These are phyloP conservation scores for Parazoanthus darwini DNA, from an alignment of 92 coral and sea anemone species.

Conservation along the genomic window DNA sequence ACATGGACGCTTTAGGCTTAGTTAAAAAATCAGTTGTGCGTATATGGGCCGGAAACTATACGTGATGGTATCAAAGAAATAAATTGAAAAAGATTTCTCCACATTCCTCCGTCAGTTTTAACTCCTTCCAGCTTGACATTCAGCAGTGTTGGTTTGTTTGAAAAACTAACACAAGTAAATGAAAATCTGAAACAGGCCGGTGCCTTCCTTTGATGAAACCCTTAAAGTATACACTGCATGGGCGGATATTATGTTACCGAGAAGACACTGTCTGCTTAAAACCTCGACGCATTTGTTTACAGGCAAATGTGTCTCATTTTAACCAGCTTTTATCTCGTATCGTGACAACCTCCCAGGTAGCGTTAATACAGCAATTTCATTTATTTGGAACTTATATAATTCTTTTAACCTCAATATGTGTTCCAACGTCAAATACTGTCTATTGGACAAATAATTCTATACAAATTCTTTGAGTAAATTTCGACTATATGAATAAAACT, in stretches of 20 bases:
- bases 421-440: not conserved
- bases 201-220: slow-evolving; percentile 20
- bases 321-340: slow-evolving; percentile 22
- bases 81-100: not conserved
- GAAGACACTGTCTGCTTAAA: slow-evolving; percentile 6
- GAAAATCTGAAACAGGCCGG: not conserved
- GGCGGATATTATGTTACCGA: slow-evolving; percentile 14
- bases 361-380: slow-evolving; percentile 19
- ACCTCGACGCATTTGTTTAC: slow-evolving; percentile 20
- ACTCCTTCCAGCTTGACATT: not conserved
- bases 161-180: not conserved
- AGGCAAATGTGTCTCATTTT: slow-evolving; percentile 9
- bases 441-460: not conserved
- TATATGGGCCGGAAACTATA: not conserved
- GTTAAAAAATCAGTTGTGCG: not conserved
- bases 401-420: not conserved
- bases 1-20: not conserved
- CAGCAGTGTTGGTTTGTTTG: not conserved
- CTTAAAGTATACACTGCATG: not conserved
- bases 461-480: not conserved
- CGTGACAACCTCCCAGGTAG: slow-evolving; percentile 39
- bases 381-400: slow-evolving; percentile 6
- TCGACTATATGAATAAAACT: not conserved
- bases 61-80: not conserved
- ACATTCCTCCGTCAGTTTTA: not conserved